Evolutionary conservation across 1,140 invertebrate genomes (phyloP).

Genomic region (Lysiphlebus fabarum): DNA sequence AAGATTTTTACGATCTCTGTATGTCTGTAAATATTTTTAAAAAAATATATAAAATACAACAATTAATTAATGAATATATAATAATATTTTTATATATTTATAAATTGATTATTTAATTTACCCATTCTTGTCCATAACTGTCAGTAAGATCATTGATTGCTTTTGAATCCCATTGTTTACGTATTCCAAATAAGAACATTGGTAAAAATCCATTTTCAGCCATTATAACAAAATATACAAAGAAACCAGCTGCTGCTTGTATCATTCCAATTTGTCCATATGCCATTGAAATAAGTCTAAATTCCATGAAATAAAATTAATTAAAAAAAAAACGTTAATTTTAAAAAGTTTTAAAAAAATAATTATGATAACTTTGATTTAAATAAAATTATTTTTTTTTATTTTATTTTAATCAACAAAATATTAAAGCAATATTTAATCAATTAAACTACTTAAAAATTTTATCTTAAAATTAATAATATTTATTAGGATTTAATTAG

Average conservation of each 20-base stretch:
- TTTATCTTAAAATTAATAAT: too few species aligned
- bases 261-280: constrained; percentile 99
- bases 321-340: constrained; percentile 18
- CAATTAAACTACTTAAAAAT: too few species aligned
- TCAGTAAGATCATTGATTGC: constrained; percentile 94
- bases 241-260: constrained; percentile 98
- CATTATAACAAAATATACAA: constrained; percentile 98
- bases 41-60: constrained; percentile 1
- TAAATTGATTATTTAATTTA: constrained; percentile 49
- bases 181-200: constrained; percentile 78
- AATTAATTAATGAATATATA: too few species aligned
- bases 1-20: constrained; percentile 88
- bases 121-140: constrained; percentile 99
- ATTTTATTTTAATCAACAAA: too few species aligned
- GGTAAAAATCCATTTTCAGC: constrained; percentile 97
- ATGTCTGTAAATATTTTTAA: constrained; percentile 76
- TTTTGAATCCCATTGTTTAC: constrained; percentile 94
- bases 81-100: not conserved
- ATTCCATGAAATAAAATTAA: constrained; percentile 13
- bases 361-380: too few species aligned
- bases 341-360: not conserved
- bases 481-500: too few species aligned
- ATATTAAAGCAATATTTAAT: too few species aligned
- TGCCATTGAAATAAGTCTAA: constrained; percentile 92
- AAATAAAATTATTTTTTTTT: too few species aligned